phyloP scores from a whole-genome alignment of 2,113 vertebrate genomes.

The Phoenicopterus ruber region DNA sequence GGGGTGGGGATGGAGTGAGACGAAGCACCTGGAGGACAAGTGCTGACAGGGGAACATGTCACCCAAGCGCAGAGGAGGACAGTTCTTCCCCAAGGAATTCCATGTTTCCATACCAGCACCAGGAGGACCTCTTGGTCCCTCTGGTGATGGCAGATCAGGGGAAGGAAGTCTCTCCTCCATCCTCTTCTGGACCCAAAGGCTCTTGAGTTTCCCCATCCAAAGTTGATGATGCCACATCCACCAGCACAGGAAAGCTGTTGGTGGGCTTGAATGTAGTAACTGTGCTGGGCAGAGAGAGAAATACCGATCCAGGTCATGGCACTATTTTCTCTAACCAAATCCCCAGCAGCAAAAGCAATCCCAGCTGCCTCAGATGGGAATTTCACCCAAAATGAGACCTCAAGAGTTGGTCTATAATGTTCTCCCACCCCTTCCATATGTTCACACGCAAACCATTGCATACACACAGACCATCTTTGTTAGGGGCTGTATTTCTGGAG shows the following conservation, averaged over 20 bases:
- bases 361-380: neutral
- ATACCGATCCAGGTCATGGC: neutral
- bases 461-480: neutral
- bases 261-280: rapidly evolving
- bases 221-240: neutral
- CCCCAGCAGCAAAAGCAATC: neutral
- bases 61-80: neutral
- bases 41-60: neutral
- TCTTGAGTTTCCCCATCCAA: neutral
- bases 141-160: neutral
- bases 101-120: neutral
- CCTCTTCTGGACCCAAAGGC: neutral
- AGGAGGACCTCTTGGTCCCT: neutral
- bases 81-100: neutral
- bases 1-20: neutral
- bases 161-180: neutral
- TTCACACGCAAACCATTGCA: neutral
- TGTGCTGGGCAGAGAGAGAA: neutral
- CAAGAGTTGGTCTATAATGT: rapidly evolving
- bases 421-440: neutral
- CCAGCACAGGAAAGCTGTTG: neutral
- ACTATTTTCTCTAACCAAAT: neutral
- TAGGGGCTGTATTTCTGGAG: neutral
- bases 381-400: neutral
- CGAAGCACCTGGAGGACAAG: rapidly evolving